These are phyloP conservation scores for Oligia latruncula DNA, from an alignment of 2,888 invertebrate species.

Conservation along the genomic window DNA sequence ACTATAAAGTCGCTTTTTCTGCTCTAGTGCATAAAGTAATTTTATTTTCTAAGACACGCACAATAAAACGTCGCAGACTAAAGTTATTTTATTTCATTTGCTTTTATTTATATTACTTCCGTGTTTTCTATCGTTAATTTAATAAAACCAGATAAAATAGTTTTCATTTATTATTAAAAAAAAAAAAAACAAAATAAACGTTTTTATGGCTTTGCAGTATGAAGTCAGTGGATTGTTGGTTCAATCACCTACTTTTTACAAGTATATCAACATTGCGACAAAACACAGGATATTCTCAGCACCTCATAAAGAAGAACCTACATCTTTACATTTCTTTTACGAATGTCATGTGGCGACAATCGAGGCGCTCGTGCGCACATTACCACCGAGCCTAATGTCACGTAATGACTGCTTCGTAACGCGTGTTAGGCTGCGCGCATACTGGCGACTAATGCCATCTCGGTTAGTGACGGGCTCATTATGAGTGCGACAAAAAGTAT, in stretches of 20 bases:
- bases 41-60: too few species aligned
- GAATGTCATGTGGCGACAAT: conserved; percentile 43
- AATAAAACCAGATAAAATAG: too few species aligned
- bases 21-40: too few species aligned
- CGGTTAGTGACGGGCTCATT: conserved; percentile 64
- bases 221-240: neutral
- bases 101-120: too few species aligned
- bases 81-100: too few species aligned
- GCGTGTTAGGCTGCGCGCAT: conserved; percentile 66
- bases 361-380: conserved; percentile 63
- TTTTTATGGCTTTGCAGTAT: too few species aligned
- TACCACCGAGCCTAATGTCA: conserved; percentile 68
- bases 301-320: conserved; percentile 8
- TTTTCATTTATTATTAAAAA: too few species aligned
- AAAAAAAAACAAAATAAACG: too few species aligned
- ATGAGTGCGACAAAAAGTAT: conserved; percentile 54
- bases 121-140: too few species aligned
- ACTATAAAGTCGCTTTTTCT: too few species aligned
- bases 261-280: neutral
- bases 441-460: conserved; percentile 62
- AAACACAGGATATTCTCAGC: conserved; percentile 1
- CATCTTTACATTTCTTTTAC: conserved; percentile 36
- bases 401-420: conserved; percentile 68
- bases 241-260: neutral
- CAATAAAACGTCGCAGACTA: too few species aligned